A percentile compares a stretch with the other conserved stretches of the same genome.
phyloP scores from a whole-genome alignment of 2,113 vertebrate species.

The Cervus canadensis region DNA sequence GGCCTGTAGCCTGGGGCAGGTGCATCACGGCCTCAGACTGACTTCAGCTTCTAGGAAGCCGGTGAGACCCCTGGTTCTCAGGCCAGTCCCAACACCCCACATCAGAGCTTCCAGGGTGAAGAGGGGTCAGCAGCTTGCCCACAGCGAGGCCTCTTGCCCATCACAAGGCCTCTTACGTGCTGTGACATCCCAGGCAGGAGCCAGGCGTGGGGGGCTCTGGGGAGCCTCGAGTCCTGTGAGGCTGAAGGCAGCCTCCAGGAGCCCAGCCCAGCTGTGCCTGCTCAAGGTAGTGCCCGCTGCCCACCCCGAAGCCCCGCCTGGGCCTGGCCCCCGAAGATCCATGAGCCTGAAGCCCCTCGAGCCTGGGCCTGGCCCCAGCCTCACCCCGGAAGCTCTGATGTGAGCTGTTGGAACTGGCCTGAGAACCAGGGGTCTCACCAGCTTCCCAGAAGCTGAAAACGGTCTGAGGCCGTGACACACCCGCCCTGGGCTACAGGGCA shows the following conservation, averaged over 20 bases:
- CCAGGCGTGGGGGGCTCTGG: not conserved
- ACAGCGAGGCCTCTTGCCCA: not conserved
- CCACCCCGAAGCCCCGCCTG: not conserved
- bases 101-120: not conserved
- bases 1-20: not conserved
- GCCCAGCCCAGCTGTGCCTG: not conserved
- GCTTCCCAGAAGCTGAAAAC: not conserved
- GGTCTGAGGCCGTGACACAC: not conserved
- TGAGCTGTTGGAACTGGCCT: too few relatives aligned
- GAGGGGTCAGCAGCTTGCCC: not conserved
- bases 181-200: not conserved
- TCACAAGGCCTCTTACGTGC: not conserved
- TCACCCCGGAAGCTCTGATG: not conserved
- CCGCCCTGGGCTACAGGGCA: rapidly evolving
- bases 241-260: not conserved
- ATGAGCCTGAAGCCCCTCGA: not conserved
- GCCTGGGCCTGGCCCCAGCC: not conserved
- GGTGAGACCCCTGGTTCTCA: not conserved
- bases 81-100: not conserved
- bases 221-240: not conserved
- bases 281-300: not conserved
- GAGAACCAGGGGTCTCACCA: not conserved
- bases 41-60: not conserved
- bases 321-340: not conserved
- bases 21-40: not conserved